Evolutionary conservation across 1,140 invertebrate species (phyloP), one percentile per base, ranked within the genome.

Genomic region (Drosophila hydei): DNA sequence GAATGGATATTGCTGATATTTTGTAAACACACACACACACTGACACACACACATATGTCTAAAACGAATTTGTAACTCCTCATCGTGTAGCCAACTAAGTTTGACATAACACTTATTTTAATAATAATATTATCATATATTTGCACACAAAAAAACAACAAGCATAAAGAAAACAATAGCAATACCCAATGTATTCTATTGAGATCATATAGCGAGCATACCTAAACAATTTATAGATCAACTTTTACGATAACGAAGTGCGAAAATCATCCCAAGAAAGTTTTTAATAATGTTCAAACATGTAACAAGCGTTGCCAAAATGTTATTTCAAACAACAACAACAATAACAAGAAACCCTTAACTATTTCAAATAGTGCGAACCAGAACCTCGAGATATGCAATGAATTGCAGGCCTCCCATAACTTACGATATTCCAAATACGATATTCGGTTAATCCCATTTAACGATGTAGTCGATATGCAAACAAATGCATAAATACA

Each of bases 281-380:
- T 64, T 65, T 72, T 65, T 71, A 42, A 27, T 59, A 52, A 67
- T 72, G 70, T 72, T 72, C 55, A 72, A 72, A 72, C 55, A 65
- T 72, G 77, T 79, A 85, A 85, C 81, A 87, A 80, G 69, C 81
- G 81, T 87, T 85, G 81, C 81, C 77, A 85, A 85, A 87, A 77
- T 45, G 68, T 43, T 45, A 45, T 45, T 45, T 45, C 43, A 45
- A 75, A 67, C 68, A 50, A 67, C 54, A 75, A 72, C 11, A 54
- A 68, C 25, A 63, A 42, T 0, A 65, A 64, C 43, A 54, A 9
- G 1, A 40, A 54, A 65, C 23, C 23, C 33, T 27, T 42, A 58
- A 36, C 62, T 72, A 79, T 84, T 85, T 58, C 19, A 76, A 70
- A 75, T 71, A 71, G 61, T 71, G n/a, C 62, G 67, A 63, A 70